phyloP scores from a whole-genome alignment of 2,113 vertebrate species.

The Saguinus midas region DNA sequence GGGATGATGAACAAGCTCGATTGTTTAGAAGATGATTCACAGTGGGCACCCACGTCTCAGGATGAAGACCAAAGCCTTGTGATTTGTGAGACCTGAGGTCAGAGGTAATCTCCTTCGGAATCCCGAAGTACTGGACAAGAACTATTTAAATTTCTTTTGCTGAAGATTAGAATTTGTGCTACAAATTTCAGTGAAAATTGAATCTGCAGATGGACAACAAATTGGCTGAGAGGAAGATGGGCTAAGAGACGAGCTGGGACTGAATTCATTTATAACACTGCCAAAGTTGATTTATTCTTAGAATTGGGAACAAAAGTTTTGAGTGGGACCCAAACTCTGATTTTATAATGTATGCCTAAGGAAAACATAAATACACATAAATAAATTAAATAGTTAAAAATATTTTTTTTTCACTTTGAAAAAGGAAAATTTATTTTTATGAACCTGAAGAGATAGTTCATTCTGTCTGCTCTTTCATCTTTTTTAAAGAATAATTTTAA shows the following conservation, averaged over 20 bases:
- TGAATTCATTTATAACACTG: not conserved
- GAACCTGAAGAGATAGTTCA: no score
- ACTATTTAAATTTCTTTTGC: not conserved
- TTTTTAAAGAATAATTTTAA: no score
- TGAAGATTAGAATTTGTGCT: not conserved
- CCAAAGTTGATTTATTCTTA: not conserved
- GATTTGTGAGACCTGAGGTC: not conserved
- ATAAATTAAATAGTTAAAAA: not conserved
- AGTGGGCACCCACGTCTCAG: not conserved
- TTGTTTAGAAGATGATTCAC: not conserved
- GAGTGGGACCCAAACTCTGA: not conserved
- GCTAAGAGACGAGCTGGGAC: not conserved
- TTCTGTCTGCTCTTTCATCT: no score
- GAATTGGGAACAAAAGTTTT: not conserved
- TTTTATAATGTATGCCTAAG: slow-evolving; percentile 3
- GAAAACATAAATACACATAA: not conserved
- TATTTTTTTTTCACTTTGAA: not conserved
- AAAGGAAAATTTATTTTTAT: no score
- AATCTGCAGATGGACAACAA: not conserved
- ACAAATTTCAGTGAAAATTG: not conserved
- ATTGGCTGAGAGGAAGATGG: not conserved
- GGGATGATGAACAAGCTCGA: not conserved
- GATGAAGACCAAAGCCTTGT: not conserved
- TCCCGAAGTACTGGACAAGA: not conserved
- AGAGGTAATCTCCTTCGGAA: not conserved